Evolutionary conservation across 30 jellyfish, hydroid and myxozoan species (phyloP).

Genomic region (Aurelia sp.): DNA sequence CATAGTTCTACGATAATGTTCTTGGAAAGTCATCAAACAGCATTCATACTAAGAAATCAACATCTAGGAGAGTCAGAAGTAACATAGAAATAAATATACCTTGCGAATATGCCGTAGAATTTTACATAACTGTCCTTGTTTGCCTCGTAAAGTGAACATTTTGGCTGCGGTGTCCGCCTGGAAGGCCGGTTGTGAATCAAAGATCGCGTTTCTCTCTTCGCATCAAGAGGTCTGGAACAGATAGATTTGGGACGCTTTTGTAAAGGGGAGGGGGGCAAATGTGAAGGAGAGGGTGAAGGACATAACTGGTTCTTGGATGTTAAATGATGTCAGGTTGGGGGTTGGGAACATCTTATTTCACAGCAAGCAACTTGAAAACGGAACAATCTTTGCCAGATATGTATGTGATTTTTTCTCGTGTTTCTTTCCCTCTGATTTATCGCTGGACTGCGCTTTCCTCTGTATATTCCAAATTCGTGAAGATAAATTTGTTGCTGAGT

Average conservation of each 20-base stretch:
- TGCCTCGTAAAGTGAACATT: conserved; percentile 30
- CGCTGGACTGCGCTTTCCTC: too few relatives aligned
- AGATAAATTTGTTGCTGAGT: too few relatives aligned
- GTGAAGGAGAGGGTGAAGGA: not conserved
- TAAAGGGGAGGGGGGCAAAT: not conserved
- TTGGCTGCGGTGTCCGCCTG: conserved; percentile 2
- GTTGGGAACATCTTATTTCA: too few relatives aligned
- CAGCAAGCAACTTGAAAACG: too few relatives aligned
- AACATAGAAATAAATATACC: not conserved
- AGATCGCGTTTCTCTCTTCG: not conserved
- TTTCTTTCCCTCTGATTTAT: too few relatives aligned
- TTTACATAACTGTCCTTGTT: conserved; percentile 10
- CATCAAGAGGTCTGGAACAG: conserved; percentile 16
- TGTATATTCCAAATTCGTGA: too few relatives aligned
- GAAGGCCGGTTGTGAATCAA: conserved; percentile 1
- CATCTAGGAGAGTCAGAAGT: not conserved
- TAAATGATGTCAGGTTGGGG: too few relatives aligned
- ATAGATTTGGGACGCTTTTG: not conserved
- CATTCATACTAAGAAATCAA: not conserved
- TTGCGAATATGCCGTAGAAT: conserved; percentile 12
- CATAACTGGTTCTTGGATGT: too few relatives aligned
- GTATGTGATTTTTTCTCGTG: too few relatives aligned
- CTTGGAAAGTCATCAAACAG: not conserved
- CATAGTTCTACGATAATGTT: too few relatives aligned
- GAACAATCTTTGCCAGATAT: too few relatives aligned